These are phyloP conservation scores for Labroides dimidiatus DNA, from an alignment of 2,797 vertebrate species.

Conservation along the genomic window DNA sequence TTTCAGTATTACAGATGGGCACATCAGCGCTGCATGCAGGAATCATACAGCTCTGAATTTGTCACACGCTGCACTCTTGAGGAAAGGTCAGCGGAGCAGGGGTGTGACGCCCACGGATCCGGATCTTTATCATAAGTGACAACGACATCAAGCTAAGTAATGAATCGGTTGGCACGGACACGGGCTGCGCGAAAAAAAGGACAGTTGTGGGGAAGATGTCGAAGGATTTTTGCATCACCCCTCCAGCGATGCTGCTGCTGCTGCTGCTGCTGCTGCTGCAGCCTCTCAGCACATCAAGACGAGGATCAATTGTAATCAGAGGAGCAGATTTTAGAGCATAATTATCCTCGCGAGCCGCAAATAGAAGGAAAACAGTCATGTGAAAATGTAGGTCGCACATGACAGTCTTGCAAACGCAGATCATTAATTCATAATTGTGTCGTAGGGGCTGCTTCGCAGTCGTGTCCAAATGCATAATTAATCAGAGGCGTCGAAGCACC, in stretches of 20 bases:
- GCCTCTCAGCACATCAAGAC: slow-evolving; percentile 22
- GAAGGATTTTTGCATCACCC: neutral
- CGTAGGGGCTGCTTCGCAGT: slow-evolving; percentile 45
- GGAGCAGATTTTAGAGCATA: slow-evolving; percentile 22
- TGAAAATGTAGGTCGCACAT: slow-evolving; percentile 53
- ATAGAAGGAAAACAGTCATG: slow-evolving; percentile 37
- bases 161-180: slow-evolving; percentile 33
- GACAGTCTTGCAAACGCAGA: slow-evolving; percentile 56
- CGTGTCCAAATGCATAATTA: slow-evolving; percentile 71
- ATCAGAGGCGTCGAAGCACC: slow-evolving; percentile 52
- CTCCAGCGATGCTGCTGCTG: neutral
- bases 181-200: slow-evolving; percentile 7
- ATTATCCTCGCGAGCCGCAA: slow-evolving; percentile 27
- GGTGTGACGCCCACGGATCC: slow-evolving; percentile 45
- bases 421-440: slow-evolving; percentile 70
- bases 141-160: slow-evolving; percentile 53
- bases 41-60: slow-evolving; percentile 42
- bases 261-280: neutral
- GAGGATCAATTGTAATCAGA: slow-evolving; percentile 26
- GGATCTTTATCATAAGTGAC: slow-evolving; percentile 64
- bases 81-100: slow-evolving; percentile 58
- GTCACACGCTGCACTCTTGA: slow-evolving; percentile 37
- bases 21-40: slow-evolving; percentile 11
- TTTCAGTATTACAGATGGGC: slow-evolving; percentile 37
- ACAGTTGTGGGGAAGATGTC: slow-evolving; percentile 6